Base-by-base conservation (phyloP, 2,113 vertebrate species). In the Sphaerodactylus townsendi region DNA sequence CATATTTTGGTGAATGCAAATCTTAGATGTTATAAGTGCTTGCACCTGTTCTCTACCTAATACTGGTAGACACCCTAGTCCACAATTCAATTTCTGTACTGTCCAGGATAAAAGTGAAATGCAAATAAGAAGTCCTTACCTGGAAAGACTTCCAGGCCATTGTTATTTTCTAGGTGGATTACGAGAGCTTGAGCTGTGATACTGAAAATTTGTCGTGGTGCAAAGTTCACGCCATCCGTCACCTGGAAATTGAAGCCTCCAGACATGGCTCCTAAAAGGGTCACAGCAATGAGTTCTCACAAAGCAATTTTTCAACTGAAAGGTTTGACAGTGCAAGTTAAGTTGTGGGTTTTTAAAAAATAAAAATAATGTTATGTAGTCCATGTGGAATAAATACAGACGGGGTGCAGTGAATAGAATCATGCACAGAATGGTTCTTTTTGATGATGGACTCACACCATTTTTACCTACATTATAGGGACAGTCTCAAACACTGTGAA, bases 161-260 rank as follows among this genome's bases (percentile, higher is more conserved):
- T 96, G 88, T 97, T 98, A 64, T 88, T 95, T 95, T 97, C 96
- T 77, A 98, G 85, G 79, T 53, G 96, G 72, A 98, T 92, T 70
- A 97, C 87, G 56, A 98, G 93, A 0, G 35, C 93, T 90, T 23
- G 93, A 87, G 97, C 97, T 0, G 96, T 98, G 93, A 99, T 95
- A 88, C 96, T 98, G 93, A 99, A 98, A 93, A 97, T 98, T 87
- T 98, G 97, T 46, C 85, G 86, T 50, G 97, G 96, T 90, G 96
- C 95, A 81, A 97, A 97, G 93, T 99, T 98, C 92, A 98, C 92
- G 62, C 98, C 97, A 56, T 99, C 98, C 23, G 97, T 98, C 50
- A 98, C 97, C 89, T 98, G 97, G 90, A 99, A 98, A 92, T 66
- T 98, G 93, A 99, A 99, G 14, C 97, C 97, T 93, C 98, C 98